Conservation (phyloP, 2,797 vertebrate genomes). For the Enteromius radiatus region DNA sequence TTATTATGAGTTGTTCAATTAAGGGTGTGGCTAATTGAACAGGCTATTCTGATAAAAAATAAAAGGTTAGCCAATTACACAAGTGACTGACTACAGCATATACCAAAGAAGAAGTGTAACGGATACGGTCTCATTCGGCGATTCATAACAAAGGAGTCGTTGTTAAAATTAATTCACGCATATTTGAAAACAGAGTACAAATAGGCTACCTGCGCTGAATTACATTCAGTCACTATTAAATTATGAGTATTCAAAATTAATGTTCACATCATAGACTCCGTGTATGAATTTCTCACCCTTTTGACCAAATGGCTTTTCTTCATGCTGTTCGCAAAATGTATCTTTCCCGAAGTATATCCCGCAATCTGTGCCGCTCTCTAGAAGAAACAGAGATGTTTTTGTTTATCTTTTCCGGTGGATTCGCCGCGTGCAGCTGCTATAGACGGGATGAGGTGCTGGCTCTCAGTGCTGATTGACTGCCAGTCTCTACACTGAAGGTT, state of each 20-base stretch:
- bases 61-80: background rate
- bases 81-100: background rate
- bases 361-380: slow-evolving; percentile 10
- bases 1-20: background rate
- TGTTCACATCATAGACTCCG: background rate
- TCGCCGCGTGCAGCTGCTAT: background rate
- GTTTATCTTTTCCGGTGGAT: background rate
- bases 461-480: slow-evolving; percentile 45
- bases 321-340: slow-evolving; percentile 55
- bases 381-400: background rate
- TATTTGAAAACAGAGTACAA: background rate
- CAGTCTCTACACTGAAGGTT: slow-evolving; percentile 48
- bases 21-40: slow-evolving; percentile 57
- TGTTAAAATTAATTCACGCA: background rate
- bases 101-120: background rate
- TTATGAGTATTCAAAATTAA: background rate
- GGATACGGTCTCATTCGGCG: background rate
- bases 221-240: background rate
- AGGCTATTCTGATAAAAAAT: background rate
- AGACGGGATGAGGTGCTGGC: background rate
- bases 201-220: background rate
- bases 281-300: slow-evolving; percentile 61
- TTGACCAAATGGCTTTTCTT: slow-evolving; percentile 69
- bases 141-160: slow-evolving; percentile 21
- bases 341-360: slow-evolving; percentile 37